Conservation (phyloP, 2,888 invertebrate genomes). For the Agrotis puta region DNA sequence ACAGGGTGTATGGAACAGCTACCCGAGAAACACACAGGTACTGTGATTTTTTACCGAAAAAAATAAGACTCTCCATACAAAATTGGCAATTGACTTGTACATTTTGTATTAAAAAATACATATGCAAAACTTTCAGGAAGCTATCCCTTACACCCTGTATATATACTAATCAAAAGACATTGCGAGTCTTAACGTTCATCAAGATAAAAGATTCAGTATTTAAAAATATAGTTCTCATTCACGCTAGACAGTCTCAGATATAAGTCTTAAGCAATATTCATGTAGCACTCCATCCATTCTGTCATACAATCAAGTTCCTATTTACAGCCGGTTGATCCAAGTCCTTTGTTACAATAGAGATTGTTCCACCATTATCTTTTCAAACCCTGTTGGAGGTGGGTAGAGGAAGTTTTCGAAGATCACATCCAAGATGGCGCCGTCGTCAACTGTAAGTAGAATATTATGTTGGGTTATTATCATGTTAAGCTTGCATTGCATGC, state of each 20-base stretch:
- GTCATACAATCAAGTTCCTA: slow-evolving; percentile 65
- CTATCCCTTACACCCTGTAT: no score
- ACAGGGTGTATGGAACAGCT: no score
- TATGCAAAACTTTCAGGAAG: no score
- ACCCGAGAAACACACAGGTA: no score
- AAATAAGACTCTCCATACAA: no score
- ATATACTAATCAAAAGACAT: background rate
- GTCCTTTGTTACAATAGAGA: slow-evolving; percentile 95
- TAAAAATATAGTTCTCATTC: slow-evolving; percentile 63
- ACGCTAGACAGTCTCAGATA: slow-evolving; percentile 60
- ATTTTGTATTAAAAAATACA: no score
- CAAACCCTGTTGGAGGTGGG: slow-evolving; percentile 96
- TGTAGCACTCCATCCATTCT: slow-evolving; percentile 55
- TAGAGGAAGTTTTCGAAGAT: slow-evolving; percentile 97
- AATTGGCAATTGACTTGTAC: no score
- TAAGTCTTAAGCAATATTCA: slow-evolving; percentile 63
- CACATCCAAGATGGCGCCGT: slow-evolving; percentile 99
- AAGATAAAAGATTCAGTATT: slow-evolving; percentile 54
- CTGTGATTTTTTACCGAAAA: no score
- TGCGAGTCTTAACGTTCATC: slow-evolving; percentile 35
- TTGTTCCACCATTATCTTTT: slow-evolving; percentile 99
- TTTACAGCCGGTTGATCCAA: slow-evolving; percentile 57
- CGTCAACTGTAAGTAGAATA: slow-evolving; percentile 94
- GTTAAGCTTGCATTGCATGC: no score
- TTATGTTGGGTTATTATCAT: background rate